Evolutionary conservation across 2,113 vertebrate species (phyloP).

Genomic region (Pomatorhinus ruficollis): DNA sequence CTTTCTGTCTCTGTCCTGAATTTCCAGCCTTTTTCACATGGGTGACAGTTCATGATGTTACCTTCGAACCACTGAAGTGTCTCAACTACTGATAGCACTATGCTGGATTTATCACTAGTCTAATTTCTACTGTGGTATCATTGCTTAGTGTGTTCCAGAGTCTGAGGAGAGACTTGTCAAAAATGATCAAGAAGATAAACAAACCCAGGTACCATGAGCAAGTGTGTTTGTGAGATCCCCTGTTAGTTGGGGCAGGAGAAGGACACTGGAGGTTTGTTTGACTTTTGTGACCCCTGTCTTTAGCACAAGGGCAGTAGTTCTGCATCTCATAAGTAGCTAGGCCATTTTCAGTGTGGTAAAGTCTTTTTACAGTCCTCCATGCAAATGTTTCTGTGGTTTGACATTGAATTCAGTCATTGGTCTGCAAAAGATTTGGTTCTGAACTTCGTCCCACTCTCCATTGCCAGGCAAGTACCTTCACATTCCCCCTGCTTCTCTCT

Average conservation of each 20-base stretch:
- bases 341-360: not conserved
- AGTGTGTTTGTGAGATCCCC: not conserved
- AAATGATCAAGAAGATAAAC: not conserved
- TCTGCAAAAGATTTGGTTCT: not conserved
- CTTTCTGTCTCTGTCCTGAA: not conserved
- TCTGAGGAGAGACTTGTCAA: not conserved
- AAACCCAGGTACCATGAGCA: not conserved
- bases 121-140: not conserved
- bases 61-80: not conserved
- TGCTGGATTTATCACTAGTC: not conserved
- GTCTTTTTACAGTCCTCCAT: not conserved
- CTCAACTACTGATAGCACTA: not conserved
- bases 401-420: not conserved
- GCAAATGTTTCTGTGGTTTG: not conserved
- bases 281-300: not conserved
- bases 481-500: not conserved
- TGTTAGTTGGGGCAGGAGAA: not conserved
- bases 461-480: not conserved
- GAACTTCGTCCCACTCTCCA: not conserved
- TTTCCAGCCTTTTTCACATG: rapidly evolving
- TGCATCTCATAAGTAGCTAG: not conserved
- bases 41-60: not conserved
- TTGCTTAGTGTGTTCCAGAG: not conserved
- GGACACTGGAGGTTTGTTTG: not conserved
- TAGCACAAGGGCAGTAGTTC: not conserved